Conservation (phyloP, 2,888 invertebrate species). For the Meganola albula region DNA sequence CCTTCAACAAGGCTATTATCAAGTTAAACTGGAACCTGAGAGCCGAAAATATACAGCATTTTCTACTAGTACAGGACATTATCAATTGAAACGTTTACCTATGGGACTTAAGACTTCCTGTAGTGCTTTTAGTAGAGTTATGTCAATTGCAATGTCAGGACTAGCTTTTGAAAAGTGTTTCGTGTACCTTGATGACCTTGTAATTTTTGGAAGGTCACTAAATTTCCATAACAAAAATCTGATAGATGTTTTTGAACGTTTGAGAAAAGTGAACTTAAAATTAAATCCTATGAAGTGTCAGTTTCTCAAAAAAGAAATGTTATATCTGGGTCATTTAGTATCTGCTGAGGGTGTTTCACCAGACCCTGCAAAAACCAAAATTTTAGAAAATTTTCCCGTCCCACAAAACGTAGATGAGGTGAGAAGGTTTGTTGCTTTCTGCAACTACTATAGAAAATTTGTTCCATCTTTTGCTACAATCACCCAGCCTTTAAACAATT, state of each 20-base stretch:
- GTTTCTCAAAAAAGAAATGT: conserved; percentile 4
- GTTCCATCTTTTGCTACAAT: conserved; percentile 4
- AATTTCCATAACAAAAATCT: conserved; percentile 5
- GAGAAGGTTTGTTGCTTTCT: conserved; percentile 4
- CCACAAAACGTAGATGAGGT: conserved; percentile 3
- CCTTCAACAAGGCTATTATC: conserved; percentile 8
- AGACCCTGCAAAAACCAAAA: conserved; percentile 5
- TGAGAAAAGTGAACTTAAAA: conserved; percentile 6
- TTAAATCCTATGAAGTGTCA: conserved; percentile 8
- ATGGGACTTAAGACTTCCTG: conserved; percentile 12
- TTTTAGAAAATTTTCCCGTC: conserved; percentile 4
- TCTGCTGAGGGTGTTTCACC: not conserved
- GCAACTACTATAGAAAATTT: conserved; percentile 6
- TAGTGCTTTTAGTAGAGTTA: conserved; percentile 5
- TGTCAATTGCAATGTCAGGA: conserved; percentile 6
- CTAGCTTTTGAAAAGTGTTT: conserved; percentile 4
- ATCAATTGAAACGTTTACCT: conserved; percentile 9
- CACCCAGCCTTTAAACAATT: conserved; percentile 1
- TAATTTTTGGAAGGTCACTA: conserved; percentile 1
- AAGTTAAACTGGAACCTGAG: conserved; percentile 5
- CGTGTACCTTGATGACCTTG: conserved; percentile 2
- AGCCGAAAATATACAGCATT: conserved; percentile 13
- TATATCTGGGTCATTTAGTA: conserved; percentile 5
- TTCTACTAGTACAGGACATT: conserved; percentile 8
- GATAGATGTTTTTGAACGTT: conserved; percentile 4